Conservation (phyloP, 2,888 invertebrate species). For the Melangyna quadrimaculata region DNA sequence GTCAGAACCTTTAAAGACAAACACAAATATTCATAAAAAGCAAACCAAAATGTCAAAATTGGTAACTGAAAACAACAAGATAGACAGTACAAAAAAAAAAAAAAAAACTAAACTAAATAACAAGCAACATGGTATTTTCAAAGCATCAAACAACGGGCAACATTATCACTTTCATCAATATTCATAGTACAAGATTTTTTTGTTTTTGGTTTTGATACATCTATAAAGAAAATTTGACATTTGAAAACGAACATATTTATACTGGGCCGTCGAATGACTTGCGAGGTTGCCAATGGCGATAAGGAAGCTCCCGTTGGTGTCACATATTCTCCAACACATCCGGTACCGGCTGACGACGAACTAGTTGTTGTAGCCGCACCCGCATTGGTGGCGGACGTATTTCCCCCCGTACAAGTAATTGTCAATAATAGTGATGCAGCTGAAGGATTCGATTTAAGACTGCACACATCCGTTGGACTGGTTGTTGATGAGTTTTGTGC, state of each 20-base stretch:
- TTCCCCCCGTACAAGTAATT: conserved; percentile 77
- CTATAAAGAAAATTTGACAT: conserved; percentile 23
- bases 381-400: conserved; percentile 65
- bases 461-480: conserved; percentile 80
- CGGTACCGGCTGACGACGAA: conserved; percentile 50
- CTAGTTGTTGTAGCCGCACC: conserved; percentile 41
- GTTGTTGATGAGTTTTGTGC: conserved; percentile 78
- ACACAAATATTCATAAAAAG: neutral
- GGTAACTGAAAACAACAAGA: neutral
- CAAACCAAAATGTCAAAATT: conserved; percentile 3
- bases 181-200: neutral
- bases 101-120: too few relatives aligned
- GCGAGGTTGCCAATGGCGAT: conserved; percentile 80
- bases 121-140: conserved; percentile 27
- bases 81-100: neutral
- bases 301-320: conserved; percentile 75
- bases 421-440: conserved; percentile 77
- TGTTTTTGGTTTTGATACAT: neutral
- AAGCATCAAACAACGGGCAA: conserved; percentile 55
- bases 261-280: conserved; percentile 81
- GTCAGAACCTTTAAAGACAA: neutral
- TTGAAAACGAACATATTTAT: conserved; percentile 80
- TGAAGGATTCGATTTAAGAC: conserved; percentile 80
- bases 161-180: conserved; percentile 32
- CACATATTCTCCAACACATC: conserved; percentile 73